phyloP scores from a whole-genome alignment of 2,888 invertebrate species.

The Nomada ruficornis region DNA sequence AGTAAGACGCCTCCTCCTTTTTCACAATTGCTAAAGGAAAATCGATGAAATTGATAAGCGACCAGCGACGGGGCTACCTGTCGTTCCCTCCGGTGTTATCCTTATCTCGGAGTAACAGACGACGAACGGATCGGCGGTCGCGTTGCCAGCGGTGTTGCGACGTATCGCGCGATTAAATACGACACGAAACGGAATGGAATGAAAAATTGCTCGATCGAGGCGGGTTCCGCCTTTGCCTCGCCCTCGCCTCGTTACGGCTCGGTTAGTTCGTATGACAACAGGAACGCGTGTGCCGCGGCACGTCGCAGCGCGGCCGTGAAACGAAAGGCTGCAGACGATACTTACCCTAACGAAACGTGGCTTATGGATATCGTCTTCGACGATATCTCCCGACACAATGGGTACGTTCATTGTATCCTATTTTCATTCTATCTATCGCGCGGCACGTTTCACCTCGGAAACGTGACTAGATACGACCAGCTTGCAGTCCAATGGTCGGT shows the following conservation, averaged over 20 bases:
- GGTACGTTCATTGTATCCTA: slow-evolving; percentile 81
- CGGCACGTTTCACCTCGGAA: slow-evolving; percentile 29
- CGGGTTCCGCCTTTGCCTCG: not conserved
- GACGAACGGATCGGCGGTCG: not conserved
- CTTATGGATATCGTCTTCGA: slow-evolving; percentile 80
- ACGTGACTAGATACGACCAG: slow-evolving; percentile 12
- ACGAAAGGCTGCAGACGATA: slow-evolving; percentile 25
- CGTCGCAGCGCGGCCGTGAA: not conserved
- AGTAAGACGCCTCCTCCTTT: too few species aligned
- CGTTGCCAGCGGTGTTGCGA: too few species aligned
- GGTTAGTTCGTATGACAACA: not conserved
- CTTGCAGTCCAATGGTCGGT: not conserved
- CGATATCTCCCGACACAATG: slow-evolving; percentile 82
- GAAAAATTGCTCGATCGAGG: not conserved
- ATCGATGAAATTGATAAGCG: too few species aligned
- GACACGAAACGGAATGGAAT: too few species aligned
- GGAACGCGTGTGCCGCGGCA: not conserved
- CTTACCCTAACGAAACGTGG: slow-evolving; percentile 83
- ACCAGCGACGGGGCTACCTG: not conserved
- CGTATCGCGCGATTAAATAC: too few species aligned
- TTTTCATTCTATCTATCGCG: slow-evolving; percentile 52
- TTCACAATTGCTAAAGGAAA: too few species aligned
- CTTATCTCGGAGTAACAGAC: not conserved
- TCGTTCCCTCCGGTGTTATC: not conserved
- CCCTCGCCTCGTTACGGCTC: not conserved